A percentile compares a stretch with the other conserved stretches of the same genome.
Conservation (phyloP, 2,888 invertebrate genomes). For the Drosophila dives region DNA sequence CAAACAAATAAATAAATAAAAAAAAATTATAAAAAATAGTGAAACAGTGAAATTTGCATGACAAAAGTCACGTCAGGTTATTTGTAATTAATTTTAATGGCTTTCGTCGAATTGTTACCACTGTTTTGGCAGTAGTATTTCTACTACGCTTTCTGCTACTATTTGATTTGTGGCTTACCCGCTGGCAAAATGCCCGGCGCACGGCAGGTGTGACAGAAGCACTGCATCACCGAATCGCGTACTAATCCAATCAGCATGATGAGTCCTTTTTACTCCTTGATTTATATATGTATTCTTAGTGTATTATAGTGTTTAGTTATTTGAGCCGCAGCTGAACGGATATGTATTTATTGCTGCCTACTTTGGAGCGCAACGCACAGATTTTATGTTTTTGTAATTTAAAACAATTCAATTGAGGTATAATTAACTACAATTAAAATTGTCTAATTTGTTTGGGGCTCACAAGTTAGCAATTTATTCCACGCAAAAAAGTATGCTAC, state of each 20-base stretch:
- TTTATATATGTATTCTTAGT: constrained; percentile 3
- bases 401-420: constrained; percentile 1
- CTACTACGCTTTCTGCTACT: constrained; percentile 37
- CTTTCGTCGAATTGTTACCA: constrained; percentile 61
- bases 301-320: constrained; percentile 8
- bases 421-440: constrained; percentile 18
- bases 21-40: neutral
- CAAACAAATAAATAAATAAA: neutral
- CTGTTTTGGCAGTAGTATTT: constrained; percentile 2
- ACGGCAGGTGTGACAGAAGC: constrained; percentile 97
- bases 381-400: constrained; percentile 6
- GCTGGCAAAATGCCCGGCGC: constrained; percentile 90
- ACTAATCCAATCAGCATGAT: constrained; percentile 94
- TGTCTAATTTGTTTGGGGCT: constrained; percentile 18
- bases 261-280: constrained; percentile 29
- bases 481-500: constrained; percentile 41
- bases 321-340: constrained; percentile 34
- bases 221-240: constrained; percentile 96
- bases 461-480: too few relatives aligned
- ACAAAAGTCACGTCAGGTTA: constrained; percentile 7
- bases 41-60: constrained; percentile 2
- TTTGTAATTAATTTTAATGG: constrained; percentile 16
- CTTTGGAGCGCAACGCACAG: constrained; percentile 35
- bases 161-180: constrained; percentile 86
- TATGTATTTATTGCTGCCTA: constrained; percentile 40